phyloP scores from a whole-genome alignment of 2,113 vertebrate species.

The Calyptomena viridis region DNA sequence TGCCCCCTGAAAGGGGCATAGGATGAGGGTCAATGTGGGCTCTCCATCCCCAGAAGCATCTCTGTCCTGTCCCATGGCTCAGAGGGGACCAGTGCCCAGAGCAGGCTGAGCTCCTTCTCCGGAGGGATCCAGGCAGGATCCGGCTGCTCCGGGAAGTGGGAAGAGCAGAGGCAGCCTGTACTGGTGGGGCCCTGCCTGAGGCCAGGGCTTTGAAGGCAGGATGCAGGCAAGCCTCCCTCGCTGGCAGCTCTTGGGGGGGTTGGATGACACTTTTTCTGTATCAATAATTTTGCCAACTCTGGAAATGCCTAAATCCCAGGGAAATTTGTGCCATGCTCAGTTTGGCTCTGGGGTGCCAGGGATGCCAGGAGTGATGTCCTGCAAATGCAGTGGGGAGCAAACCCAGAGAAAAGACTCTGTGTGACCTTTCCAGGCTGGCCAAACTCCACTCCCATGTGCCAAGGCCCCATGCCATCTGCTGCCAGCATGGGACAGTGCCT shows the following conservation, averaged over 20 bases:
- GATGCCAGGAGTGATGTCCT: not conserved
- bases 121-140: not conserved
- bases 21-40: rapidly evolving
- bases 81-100: not conserved
- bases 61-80: rapidly evolving
- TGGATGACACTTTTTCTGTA: not conserved
- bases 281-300: not conserved
- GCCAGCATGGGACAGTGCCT: not conserved
- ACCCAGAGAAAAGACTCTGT: not conserved
- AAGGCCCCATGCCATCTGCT: not conserved
- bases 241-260: rapidly evolving
- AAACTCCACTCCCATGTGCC: not conserved
- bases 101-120: not conserved
- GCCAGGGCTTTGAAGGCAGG: not conserved
- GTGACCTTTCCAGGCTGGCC: not conserved
- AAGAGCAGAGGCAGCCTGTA: not conserved
- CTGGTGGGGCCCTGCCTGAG: rapidly evolving
- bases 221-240: rapidly evolving
- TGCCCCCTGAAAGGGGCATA: not conserved
- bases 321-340: not conserved
- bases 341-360: not conserved
- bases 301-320: not conserved
- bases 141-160: rapidly evolving
- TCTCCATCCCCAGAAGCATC: too few species aligned
- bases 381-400: not conserved